Percentiles rank a stretch among this genome's conserved stretches.
Evolutionary conservation across 2,888 invertebrate species (phyloP).

Genomic region (Tiphia femorata): DNA sequence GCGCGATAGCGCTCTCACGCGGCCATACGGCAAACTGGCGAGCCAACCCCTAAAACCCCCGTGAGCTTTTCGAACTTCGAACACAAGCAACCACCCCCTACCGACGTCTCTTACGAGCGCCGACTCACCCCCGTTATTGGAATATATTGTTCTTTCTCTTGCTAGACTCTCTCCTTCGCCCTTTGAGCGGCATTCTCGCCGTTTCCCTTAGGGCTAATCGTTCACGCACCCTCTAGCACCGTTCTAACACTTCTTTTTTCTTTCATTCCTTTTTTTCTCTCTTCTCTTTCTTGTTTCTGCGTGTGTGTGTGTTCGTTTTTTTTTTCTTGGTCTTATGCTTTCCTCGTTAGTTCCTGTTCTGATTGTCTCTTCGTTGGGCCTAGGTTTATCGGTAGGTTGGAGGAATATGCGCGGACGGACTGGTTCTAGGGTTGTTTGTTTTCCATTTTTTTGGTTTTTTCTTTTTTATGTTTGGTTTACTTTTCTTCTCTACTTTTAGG

Average conservation of each 20-base stretch:
- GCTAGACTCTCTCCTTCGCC: background rate
- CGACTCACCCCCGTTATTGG: background rate
- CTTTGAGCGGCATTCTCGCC: background rate
- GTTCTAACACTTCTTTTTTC: background rate
- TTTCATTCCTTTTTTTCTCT: background rate
- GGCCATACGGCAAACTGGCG: conserved; percentile 55
- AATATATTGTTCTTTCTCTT: background rate
- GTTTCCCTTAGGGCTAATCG: background rate
- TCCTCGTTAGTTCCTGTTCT: too few relatives aligned
- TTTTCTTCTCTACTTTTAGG: too few relatives aligned
- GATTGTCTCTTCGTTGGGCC: too few relatives aligned
- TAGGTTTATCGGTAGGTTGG: too few relatives aligned
- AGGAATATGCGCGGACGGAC: too few relatives aligned
- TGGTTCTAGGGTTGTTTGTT: too few relatives aligned
- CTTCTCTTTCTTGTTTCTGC: background rate
- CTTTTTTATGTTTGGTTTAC: too few relatives aligned
- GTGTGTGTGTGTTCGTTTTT: background rate
- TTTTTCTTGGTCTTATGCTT: too few relatives aligned
- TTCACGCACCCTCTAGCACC: background rate
- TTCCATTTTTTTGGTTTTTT: too few relatives aligned
- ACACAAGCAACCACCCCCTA: conserved; percentile 29
- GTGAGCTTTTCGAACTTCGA: conserved; percentile 29
- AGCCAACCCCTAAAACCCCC: conserved; percentile 45
- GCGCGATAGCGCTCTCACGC: conserved; percentile 59
- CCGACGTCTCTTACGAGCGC: conserved; percentile 10